Evolutionary conservation across 2,888 invertebrate genomes (phyloP), one percentile per base, ranked within the genome.

Genomic region (Eupithecia centaureata): DNA sequence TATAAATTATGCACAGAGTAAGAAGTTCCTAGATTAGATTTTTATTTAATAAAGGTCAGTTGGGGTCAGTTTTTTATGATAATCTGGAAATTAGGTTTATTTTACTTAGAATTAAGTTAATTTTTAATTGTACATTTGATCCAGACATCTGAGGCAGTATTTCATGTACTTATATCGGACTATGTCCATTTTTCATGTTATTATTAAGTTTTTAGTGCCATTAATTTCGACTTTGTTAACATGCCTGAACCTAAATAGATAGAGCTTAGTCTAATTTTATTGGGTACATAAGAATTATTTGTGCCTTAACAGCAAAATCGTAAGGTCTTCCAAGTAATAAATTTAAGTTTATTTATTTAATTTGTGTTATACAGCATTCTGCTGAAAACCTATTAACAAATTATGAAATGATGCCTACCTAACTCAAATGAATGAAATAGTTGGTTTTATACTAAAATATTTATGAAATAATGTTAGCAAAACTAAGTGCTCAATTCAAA

Each of bases 91-190:
- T n/a, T 51, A 47, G 12, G 10, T 47, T 22, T n/a, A 15, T 56
- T 56, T 33, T 18, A 38, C 12, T 15, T 56, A 33, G 51, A 25
- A 58, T 30, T 32, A 70, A 72, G 57, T 74, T 76, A 70, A 33
- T 68, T 65, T 22, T 60, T 64, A 75, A 68, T 52, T 65, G 71
- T 70, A 70, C 65, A 73, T 73, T 77, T 78, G 89, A 80, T 81
- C 82, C 85, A 85, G 92, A 92, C 92, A 92, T 92, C 92, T 93
- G 88, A 86, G 86, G 90, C 92, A 93, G 92, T 93, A 93, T 93
- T 92, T 89, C 83, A 86, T 82, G 78, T 85, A 84, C 81, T 79
- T 81, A 82, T 66, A 66, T 76, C 15, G 76, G 82, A 81, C 76
- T 68, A 63, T 38, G 81, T 82, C 81, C 82, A 63, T 69, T 72